These are phyloP conservation scores for Venusia cambrica DNA, from an alignment of 2,888 invertebrate genomes.

Conservation along the genomic window DNA sequence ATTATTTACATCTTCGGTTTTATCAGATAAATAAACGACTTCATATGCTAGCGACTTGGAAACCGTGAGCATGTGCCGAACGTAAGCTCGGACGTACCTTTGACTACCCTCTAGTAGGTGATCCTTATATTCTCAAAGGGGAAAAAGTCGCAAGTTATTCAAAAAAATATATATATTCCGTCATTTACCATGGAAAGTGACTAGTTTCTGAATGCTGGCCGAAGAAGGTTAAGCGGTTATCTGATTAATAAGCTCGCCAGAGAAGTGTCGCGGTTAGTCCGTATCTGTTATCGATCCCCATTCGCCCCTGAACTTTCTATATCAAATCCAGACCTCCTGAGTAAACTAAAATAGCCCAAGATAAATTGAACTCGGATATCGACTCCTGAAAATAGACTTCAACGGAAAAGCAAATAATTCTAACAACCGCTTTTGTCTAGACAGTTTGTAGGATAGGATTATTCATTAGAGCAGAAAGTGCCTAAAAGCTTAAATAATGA, in stretches of 20 bases:
- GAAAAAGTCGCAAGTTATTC: no score
- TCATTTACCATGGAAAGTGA: no score
- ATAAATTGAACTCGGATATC: slow-evolving; percentile 20
- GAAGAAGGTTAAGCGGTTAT: slow-evolving; percentile 63
- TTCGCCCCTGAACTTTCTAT: slow-evolving; percentile 47
- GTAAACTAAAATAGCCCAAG: slow-evolving; percentile 27
- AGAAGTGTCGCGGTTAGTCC: slow-evolving; percentile 39
- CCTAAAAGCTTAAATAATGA: slow-evolving; percentile 16
- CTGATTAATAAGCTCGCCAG: slow-evolving; percentile 66
- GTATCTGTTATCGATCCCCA: slow-evolving; percentile 43
- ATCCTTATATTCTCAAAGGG: no score
- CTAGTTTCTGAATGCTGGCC: slow-evolving; percentile 41
- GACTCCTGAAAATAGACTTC: slow-evolving; percentile 13
- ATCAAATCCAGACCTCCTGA: slow-evolving; percentile 32
- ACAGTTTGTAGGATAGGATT: slow-evolving; percentile 12
- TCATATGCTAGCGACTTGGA: no score
- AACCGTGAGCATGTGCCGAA: no score
- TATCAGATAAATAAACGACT: no score
- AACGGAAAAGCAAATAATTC: slow-evolving; percentile 7
- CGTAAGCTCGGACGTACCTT: no score
- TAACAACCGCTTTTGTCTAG: slow-evolving; percentile 12
- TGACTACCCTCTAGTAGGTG: no score
- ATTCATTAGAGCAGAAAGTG: slow-evolving; percentile 12
- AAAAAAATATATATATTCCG: no score
- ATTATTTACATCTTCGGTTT: no score